Percentiles rank a stretch among this genome's conserved stretches.
Evolutionary conservation across 35 echinoderm and acorn worm genomes (phyloP).

Genomic region (Apostichopus japonicus): DNA sequence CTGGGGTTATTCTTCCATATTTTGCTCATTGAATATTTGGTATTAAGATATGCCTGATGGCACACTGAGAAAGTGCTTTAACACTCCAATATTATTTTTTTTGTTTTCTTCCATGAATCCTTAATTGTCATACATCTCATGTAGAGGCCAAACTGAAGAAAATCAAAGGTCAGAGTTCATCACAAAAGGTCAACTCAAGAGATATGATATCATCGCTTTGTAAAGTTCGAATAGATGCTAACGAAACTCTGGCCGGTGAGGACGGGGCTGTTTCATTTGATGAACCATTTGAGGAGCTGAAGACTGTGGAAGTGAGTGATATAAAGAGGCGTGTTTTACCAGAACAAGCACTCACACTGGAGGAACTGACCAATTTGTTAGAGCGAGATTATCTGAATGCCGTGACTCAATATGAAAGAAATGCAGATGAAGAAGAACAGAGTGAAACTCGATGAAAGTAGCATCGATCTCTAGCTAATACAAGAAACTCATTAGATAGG

Average conservation of each 20-base stretch:
- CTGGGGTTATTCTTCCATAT: too few species aligned
- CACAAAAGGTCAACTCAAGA: conserved; percentile 1
- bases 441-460: background rate
- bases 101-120: too few species aligned
- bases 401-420: conserved; percentile 34
- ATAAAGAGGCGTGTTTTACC: conserved; percentile 63
- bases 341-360: conserved; percentile 65
- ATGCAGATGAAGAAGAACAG: conserved; percentile 37
- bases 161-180: conserved; percentile 25
- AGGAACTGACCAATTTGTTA: conserved; percentile 63
- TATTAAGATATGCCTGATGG: too few species aligned
- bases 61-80: too few species aligned
- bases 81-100: too few species aligned
- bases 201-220: conserved; percentile 38
- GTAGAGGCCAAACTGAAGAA: conserved; percentile 50
- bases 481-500: too few species aligned
- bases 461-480: background rate
- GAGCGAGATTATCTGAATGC: conserved; percentile 71
- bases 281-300: conserved; percentile 29
- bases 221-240: conserved; percentile 21
- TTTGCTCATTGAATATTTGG: too few species aligned
- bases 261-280: background rate
- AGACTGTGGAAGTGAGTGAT: conserved; percentile 14
- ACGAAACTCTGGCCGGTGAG: conserved; percentile 12
- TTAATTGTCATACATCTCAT: background rate